A percentile compares a stretch with the other conserved stretches of the same genome.
These are phyloP conservation scores for Dicerorhinus sumatrensis DNA, from an alignment of 2,113 vertebrate species.

Conservation along the genomic window DNA sequence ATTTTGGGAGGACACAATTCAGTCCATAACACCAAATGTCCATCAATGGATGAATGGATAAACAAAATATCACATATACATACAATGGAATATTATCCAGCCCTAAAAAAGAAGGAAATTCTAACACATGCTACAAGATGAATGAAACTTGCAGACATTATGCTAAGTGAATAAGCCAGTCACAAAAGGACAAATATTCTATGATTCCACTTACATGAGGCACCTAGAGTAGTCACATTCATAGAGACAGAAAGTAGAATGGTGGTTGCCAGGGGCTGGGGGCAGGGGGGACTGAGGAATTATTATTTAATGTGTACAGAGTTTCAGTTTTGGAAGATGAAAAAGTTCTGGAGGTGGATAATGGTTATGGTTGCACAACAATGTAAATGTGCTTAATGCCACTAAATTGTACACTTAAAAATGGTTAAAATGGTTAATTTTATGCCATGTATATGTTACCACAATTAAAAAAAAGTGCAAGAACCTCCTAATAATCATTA, in stretches of 20 bases:
- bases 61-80: neutral
- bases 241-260: neutral
- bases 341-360: neutral
- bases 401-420: neutral
- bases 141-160: neutral
- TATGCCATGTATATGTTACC: neutral
- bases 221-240: neutral
- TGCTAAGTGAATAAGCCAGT: neutral
- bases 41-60: neutral
- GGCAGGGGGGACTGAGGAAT: no score
- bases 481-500: neutral
- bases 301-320: neutral
- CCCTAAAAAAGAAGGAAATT: neutral
- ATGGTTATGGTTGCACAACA: neutral
- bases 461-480: neutral
- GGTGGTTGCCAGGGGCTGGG: neutral
- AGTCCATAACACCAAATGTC: neutral
- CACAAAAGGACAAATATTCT: neutral
- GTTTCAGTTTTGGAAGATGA: neutral
- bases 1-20: neutral
- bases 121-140: neutral
- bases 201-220: neutral
- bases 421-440: neutral
- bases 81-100: neutral
- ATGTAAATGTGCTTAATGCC: neutral